Conservation (phyloP, 2,888 invertebrate genomes). For the Protodeltote pygarga region DNA sequence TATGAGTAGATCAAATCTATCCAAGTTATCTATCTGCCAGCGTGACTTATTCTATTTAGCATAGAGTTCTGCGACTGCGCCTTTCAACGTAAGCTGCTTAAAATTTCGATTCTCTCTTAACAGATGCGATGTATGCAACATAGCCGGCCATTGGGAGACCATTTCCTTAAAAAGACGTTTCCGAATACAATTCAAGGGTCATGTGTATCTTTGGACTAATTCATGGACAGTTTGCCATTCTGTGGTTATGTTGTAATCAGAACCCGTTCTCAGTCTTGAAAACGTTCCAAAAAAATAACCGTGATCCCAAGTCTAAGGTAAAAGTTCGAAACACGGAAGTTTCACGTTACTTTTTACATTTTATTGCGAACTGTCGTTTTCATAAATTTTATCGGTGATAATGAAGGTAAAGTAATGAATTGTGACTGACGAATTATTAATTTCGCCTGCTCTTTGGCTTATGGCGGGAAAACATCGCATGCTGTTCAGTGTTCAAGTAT, state of each 20-base stretch:
- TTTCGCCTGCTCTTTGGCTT: conserved; percentile 9
- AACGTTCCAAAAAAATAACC: conserved; percentile 25
- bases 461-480: not conserved
- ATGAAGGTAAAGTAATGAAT: conserved; percentile 26
- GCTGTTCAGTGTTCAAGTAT: conserved; percentile 20
- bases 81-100: conserved; percentile 30
- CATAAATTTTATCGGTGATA: conserved; percentile 25
- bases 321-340: conserved; percentile 18
- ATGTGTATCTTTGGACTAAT: conserved; percentile 11
- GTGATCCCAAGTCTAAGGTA: conserved; percentile 9
- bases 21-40: too few species aligned
- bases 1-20: too few species aligned
- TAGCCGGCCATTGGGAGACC: not conserved
- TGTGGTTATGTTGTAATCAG: conserved; percentile 38
- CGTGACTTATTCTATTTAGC: conserved; percentile 40
- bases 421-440: conserved; percentile 11
- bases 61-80: conserved; percentile 16
- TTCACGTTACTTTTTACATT: conserved; percentile 23
- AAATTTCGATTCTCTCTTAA: conserved; percentile 8
- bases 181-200: conserved; percentile 14
- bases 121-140: conserved; percentile 12
- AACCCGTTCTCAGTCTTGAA: conserved; percentile 22
- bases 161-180: conserved; percentile 12
- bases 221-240: conserved; percentile 14
- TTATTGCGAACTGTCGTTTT: conserved; percentile 17